Evolutionary conservation across 2,888 invertebrate genomes (phyloP), one percentile per base, ranked within the genome.

Genomic region (Thymelicus acteon): DNA sequence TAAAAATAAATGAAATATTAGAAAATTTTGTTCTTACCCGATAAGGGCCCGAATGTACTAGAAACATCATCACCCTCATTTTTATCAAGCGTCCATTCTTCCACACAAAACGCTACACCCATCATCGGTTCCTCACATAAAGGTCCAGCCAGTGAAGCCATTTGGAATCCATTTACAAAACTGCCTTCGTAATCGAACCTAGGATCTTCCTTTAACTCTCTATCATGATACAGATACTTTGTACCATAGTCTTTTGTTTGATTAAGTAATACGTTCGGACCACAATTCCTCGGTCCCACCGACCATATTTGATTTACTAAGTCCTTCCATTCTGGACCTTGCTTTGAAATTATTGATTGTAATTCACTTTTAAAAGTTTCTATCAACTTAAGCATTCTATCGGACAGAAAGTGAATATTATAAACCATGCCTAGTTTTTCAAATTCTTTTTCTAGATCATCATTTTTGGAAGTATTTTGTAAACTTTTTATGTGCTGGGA

Each of bases 91-190:
- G 92, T 94, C 97, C 98, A 99, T 77, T 97, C 96, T 79, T 98
- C 97, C 1, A 99, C 95, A 67, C 97, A 94, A 90, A 99, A 98
- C 19, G 97, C 97, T 0, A 99, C 98, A 1, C 99, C 99, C 93
- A 97, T 97, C 96, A 99, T 96, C 2, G 99, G 98, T 84, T 99
- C 99, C 80, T 99, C 98, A 89, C 99, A 99, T 60, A 99, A 87
- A 0, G 99, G 99, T 0, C 99, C 99, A 57, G 98, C 96, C 67
- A 97, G 89, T 39, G 98, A 96, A 7, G 97, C 97, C 87, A 98
- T 88, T 94, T 98, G 97, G 89, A 98, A 96, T 8, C 98, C 98
- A 89, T 97, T 97, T 5, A 98, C 94, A 83, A 98, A 96, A 85
- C 96, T 96, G 83, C 96, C 96, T 80, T 97, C 97, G 84, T 94